Percentiles rank a stretch among this genome's conserved stretches.
Conservation (phyloP, 2,888 invertebrate genomes). For the Metallyticus violacea region DNA sequence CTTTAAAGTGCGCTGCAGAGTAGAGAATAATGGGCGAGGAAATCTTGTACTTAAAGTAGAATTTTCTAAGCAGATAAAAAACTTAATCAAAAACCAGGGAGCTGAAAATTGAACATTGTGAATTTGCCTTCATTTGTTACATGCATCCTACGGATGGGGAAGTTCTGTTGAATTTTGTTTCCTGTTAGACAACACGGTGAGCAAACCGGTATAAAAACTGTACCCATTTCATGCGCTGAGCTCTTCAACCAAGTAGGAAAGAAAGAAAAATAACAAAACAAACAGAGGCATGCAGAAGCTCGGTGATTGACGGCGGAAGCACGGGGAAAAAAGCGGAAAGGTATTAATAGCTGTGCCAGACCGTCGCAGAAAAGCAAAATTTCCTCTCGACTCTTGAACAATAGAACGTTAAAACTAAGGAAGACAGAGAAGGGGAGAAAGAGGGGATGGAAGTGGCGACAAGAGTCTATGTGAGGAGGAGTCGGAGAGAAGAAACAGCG, state of each 20-base stretch:
- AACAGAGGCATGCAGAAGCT: neutral
- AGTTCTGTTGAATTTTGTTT: too few species aligned
- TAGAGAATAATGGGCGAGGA: too few species aligned
- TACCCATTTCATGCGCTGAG: neutral
- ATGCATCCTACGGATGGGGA: too few species aligned
- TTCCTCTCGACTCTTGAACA: neutral
- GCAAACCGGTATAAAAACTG: neutral
- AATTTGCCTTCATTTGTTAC: too few species aligned
- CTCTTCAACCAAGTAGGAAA: too few species aligned
- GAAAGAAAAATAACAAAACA: neutral
- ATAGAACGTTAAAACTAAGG: neutral
- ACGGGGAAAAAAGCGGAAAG: slow-evolving; percentile 1
- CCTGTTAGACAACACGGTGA: neutral
- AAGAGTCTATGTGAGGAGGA: neutral
- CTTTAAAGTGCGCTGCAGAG: too few species aligned
- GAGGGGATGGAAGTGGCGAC: neutral
- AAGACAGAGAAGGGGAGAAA: neutral
- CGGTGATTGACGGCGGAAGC: neutral
- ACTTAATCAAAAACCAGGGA: too few species aligned
- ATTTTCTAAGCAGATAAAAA: too few species aligned
- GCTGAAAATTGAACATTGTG: too few species aligned
- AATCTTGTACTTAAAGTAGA: too few species aligned
- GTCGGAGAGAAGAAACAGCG: neutral
- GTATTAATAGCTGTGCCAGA: neutral
- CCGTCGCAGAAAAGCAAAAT: neutral